phyloP scores from a whole-genome alignment of 2,113 vertebrate species.

The Periophthalmus modestus region DNA sequence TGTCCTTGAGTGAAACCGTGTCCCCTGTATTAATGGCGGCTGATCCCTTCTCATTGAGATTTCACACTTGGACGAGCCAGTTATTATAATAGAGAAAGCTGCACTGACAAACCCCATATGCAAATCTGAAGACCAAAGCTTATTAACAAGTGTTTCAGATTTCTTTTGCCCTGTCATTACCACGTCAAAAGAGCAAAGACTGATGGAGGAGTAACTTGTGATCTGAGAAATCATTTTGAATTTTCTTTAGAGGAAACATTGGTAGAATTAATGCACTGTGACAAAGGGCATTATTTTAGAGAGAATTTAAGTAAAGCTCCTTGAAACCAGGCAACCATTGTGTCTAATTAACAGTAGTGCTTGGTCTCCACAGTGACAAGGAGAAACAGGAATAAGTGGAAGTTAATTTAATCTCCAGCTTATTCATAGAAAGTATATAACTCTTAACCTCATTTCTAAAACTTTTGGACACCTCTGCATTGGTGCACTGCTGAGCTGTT shows the following conservation, averaged over 20 bases:
- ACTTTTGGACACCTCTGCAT: background rate
- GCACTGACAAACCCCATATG: conserved; percentile 26
- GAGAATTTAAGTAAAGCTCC: conserved; percentile 33
- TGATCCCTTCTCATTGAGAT: conserved; percentile 51
- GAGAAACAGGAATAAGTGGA: background rate
- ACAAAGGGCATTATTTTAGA: conserved; percentile 64
- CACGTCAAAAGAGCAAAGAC: conserved; percentile 54
- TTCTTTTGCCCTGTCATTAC: conserved; percentile 50
- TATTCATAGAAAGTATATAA: background rate
- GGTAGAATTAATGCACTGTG: conserved; percentile 51
- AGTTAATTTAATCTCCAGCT: background rate
- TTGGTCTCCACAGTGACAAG: conserved; percentile 21
- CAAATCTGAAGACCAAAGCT: conserved; percentile 55
- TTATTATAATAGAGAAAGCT: conserved; percentile 52
- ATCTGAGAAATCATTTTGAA: conserved; percentile 35
- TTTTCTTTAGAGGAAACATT: conserved; percentile 50
- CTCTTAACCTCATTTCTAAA: background rate
- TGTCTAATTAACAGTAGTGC: conserved; percentile 53
- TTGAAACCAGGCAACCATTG: conserved; percentile 46
- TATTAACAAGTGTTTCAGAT: conserved; percentile 59
- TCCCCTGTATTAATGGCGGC: conserved; percentile 39
- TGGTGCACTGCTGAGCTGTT: background rate
- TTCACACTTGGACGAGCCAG: conserved; percentile 57
- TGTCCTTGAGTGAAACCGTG: conserved; percentile 42
- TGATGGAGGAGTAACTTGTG: background rate